phyloP scores from a whole-genome alignment of 1,140 invertebrate species.

The Drosophila elegans region DNA sequence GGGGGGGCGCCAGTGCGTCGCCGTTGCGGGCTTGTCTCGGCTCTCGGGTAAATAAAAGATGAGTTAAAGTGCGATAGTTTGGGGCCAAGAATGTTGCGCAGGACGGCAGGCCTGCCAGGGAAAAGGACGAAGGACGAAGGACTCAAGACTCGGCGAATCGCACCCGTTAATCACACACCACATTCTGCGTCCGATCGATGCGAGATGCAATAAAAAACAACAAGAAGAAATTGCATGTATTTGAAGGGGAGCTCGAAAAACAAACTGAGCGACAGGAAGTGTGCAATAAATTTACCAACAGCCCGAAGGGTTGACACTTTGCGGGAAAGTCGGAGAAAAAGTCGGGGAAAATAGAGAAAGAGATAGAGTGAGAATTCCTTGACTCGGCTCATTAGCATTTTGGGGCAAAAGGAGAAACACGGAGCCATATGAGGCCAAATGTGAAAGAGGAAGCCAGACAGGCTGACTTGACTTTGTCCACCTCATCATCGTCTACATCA shows the following conservation, averaged over 20 bases:
- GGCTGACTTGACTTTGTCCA: slow-evolving; percentile 43
- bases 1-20: slow-evolving; percentile 65
- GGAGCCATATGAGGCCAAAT: slow-evolving; percentile 52
- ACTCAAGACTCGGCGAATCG: slow-evolving; percentile 16
- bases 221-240: slow-evolving; percentile 71
- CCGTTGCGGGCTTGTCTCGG: slow-evolving; percentile 48
- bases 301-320: slow-evolving; percentile 50
- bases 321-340: slow-evolving; percentile 1
- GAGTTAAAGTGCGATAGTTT: slow-evolving; percentile 71
- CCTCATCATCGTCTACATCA: slow-evolving; percentile 49
- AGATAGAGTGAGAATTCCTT: slow-evolving; percentile 11
- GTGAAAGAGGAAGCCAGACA: slow-evolving; percentile 53
- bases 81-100: slow-evolving; percentile 54
- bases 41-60: slow-evolving; percentile 65
- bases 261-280: slow-evolving; percentile 64
- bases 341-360: not conserved
- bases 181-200: slow-evolving; percentile 51
- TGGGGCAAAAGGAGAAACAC: slow-evolving; percentile 48
- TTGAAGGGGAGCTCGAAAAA: slow-evolving; percentile 52
- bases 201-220: slow-evolving; percentile 63
- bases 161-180: slow-evolving; percentile 62
- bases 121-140: slow-evolving; percentile 14
- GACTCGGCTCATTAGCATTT: slow-evolving; percentile 75
- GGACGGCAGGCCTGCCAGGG: slow-evolving; percentile 21
- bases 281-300: slow-evolving; percentile 69